Evolutionary conservation across 2,113 vertebrate genomes (phyloP).

Genomic region (Cranoglanis bouderius): DNA sequence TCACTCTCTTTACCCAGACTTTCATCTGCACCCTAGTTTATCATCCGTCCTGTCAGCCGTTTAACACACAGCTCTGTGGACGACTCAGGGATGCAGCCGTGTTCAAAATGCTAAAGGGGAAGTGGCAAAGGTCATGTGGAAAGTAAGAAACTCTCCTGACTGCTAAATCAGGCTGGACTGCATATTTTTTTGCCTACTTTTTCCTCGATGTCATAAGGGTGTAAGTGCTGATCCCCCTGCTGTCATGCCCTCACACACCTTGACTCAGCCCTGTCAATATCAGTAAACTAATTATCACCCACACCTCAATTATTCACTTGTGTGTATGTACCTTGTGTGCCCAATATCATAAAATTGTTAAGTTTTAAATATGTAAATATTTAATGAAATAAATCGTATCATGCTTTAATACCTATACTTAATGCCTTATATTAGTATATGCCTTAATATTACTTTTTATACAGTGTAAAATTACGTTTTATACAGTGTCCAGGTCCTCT

Average conservation of each 20-base stretch:
- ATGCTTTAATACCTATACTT: no score
- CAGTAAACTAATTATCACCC: not conserved
- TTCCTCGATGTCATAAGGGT: not conserved
- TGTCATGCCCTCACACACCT: not conserved
- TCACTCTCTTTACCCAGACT: constrained; percentile 40
- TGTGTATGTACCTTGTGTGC: not conserved
- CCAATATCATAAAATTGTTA: not conserved
- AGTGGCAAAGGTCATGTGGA: constrained; percentile 77
- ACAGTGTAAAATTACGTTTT: no score
- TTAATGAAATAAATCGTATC: not conserved
- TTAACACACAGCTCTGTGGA: constrained; percentile 67
- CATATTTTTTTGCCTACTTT: not conserved
- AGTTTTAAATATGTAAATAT: not conserved
- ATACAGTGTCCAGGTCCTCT: no score
- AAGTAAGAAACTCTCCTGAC: constrained; percentile 72
- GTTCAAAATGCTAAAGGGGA: constrained; percentile 76
- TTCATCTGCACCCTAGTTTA: constrained; percentile 16
- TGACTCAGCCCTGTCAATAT: not conserved
- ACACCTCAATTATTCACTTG: not conserved
- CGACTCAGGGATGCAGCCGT: constrained; percentile 62
- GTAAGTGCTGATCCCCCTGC: not conserved
- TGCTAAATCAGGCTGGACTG: constrained; percentile 67
- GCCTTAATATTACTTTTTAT: no score
- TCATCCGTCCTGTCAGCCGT: constrained; percentile 51
- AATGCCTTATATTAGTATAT: no score